phyloP scores from a whole-genome alignment of 2,113 vertebrate species.

The Globicephala melas region DNA sequence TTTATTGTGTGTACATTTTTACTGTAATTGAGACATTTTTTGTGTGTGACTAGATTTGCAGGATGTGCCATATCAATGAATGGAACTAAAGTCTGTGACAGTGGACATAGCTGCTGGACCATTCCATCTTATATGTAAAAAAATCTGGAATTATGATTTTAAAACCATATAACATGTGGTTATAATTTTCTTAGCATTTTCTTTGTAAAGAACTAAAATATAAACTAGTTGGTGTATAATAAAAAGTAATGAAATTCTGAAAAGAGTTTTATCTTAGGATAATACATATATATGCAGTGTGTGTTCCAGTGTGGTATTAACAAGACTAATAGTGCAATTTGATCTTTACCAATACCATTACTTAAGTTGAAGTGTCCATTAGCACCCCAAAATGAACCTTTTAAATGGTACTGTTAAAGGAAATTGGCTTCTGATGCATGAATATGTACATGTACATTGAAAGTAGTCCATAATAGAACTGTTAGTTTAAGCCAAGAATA shows the following conservation, averaged over 20 bases:
- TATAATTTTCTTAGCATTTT: slow-evolving; percentile 80
- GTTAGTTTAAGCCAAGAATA: slow-evolving; percentile 80
- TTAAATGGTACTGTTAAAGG: slow-evolving; percentile 78
- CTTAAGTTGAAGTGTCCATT: slow-evolving; percentile 73
- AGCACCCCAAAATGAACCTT: slow-evolving; percentile 72
- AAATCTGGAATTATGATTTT: slow-evolving; percentile 81
- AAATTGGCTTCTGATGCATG: slow-evolving; percentile 86
- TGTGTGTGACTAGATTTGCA: slow-evolving; percentile 83
- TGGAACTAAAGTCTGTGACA: slow-evolving; percentile 80
- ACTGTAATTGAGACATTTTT: slow-evolving; percentile 74
- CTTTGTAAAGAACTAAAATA: slow-evolving; percentile 84
- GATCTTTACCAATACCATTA: slow-evolving; percentile 71
- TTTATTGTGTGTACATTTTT: slow-evolving; percentile 80
- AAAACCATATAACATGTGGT: slow-evolving; percentile 79
- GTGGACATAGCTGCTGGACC: slow-evolving; percentile 80
- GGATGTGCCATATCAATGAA: slow-evolving; percentile 87
- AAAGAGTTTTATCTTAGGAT: slow-evolving; percentile 83
- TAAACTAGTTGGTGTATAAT: slow-evolving; percentile 85
- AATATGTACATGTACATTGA: slow-evolving; percentile 83
- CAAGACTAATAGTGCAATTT: slow-evolving; percentile 83
- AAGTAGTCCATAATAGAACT: slow-evolving; percentile 80
- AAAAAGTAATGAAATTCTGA: slow-evolving; percentile 85
- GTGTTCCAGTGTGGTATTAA: slow-evolving; percentile 88
- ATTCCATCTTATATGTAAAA: slow-evolving; percentile 83
- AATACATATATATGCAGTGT: slow-evolving; percentile 86